Conservation (phyloP, 2,113 vertebrate species). For the Sialia sialis region DNA sequence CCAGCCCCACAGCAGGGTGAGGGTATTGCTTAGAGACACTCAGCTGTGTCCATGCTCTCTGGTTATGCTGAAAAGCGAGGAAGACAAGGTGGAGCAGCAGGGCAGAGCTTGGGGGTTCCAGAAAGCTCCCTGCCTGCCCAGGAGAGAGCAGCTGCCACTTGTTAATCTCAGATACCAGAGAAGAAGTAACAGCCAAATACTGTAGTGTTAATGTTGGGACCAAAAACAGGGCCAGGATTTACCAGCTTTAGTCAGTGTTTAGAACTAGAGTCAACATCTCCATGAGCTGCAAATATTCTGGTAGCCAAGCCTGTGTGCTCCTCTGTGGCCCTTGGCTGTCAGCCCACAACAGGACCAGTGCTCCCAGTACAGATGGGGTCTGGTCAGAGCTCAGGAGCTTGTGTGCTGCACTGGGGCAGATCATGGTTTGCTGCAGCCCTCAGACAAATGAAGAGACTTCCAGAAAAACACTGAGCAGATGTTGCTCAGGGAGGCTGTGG, state of each 20-base stretch:
- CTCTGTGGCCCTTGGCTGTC: neutral
- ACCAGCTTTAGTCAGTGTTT: neutral
- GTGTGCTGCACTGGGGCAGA: neutral
- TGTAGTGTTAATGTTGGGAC: neutral
- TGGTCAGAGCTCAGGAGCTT: neutral
- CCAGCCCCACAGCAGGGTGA: neutral
- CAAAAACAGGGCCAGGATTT: neutral
- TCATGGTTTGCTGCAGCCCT: neutral
- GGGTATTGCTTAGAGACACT: slow-evolving; percentile 28
- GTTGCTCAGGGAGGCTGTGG: neutral
- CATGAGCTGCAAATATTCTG: neutral
- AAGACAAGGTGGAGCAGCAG: slow-evolving; percentile 4
- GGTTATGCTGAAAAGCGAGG: neutral
- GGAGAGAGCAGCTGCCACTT: neutral
- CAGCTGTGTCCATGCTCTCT: neutral
- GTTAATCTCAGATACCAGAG: neutral
- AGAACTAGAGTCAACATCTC: neutral
- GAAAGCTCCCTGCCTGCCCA: neutral
- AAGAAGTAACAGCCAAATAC: neutral
- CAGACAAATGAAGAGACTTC: neutral
- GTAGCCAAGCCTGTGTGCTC: neutral
- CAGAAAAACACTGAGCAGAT: neutral
- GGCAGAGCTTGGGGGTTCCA: neutral
- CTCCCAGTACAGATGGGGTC: neutral
- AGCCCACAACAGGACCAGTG: neutral